Percentiles rank a stretch among this genome's conserved stretches.
phyloP scores from a whole-genome alignment of 2,113 vertebrate genomes.

The Petaurus breviceps region DNA sequence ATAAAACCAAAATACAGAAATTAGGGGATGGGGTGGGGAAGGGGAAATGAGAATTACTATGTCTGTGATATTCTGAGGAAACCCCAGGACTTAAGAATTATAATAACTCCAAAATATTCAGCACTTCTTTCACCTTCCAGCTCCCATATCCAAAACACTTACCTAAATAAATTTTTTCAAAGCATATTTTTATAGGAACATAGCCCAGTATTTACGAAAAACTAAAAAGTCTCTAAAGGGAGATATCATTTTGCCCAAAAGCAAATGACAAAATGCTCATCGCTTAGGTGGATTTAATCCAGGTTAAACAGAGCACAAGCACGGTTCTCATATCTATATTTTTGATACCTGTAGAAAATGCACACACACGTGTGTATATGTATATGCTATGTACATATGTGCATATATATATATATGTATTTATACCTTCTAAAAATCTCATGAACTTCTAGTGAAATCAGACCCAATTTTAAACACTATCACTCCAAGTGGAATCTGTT shows the following conservation, averaged over 20 bases:
- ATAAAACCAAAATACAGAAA: slow-evolving; percentile 31
- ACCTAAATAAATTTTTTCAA: not conserved
- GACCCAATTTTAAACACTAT: not conserved
- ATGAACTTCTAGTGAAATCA: not conserved
- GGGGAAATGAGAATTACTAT: not conserved
- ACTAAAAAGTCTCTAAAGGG: not conserved
- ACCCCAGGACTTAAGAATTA: not conserved
- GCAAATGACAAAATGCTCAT: slow-evolving; percentile 37
- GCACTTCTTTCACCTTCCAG: not conserved
- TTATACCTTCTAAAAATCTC: slow-evolving; percentile 1
- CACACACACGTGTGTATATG: not conserved
- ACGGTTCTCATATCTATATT: not conserved
- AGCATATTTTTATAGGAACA: not conserved
- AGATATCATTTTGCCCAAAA: slow-evolving; percentile 27
- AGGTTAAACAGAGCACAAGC: slow-evolving; percentile 1
- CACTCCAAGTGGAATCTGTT: not conserved
- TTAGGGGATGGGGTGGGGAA: rapidly evolving
- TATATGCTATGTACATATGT: not conserved
- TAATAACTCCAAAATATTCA: not conserved
- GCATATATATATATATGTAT: not conserved
- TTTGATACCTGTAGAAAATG: not conserved
- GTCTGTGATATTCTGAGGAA: not conserved
- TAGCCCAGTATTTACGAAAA: not conserved
- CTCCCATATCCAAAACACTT: not conserved
- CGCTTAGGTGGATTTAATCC: slow-evolving; percentile 34